A percentile compares a stretch with the other conserved stretches of the same genome.
Conservation (phyloP, 2,888 invertebrate genomes). For the Dynastes grantii region DNA sequence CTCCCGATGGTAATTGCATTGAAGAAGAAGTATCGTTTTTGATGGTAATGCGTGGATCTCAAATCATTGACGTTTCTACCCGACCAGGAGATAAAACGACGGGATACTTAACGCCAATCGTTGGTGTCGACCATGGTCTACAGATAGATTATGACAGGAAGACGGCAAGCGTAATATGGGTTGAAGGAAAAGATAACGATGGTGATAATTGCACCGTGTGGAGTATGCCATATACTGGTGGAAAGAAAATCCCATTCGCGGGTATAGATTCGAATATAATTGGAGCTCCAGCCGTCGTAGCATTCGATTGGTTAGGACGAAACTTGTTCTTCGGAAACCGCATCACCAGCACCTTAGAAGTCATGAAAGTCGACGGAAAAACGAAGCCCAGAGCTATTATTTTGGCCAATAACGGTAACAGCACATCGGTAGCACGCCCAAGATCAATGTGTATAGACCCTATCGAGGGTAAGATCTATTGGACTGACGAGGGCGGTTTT, state of each 20-base stretch:
- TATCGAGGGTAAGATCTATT: constrained; percentile 93
- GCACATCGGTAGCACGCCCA: constrained; percentile 89
- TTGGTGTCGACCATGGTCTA: constrained; percentile 89
- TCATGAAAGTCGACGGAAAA: constrained; percentile 89
- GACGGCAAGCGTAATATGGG: constrained; percentile 89
- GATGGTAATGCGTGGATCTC: constrained; percentile 91
- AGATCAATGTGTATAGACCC: constrained; percentile 93
- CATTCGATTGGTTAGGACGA: constrained; percentile 97
- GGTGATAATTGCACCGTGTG: constrained; percentile 89
- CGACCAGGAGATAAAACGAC: constrained; percentile 84
- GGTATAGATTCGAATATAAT: constrained; percentile 89
- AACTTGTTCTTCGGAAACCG: constrained; percentile 95
- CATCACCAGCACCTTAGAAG: constrained; percentile 91
- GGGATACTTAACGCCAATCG: constrained; percentile 88
- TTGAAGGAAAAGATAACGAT: constrained; percentile 84
- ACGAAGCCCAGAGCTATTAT: constrained; percentile 88
- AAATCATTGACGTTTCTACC: constrained; percentile 88
- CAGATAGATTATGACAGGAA: constrained; percentile 94
- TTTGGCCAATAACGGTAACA: constrained; percentile 90
- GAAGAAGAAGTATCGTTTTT: constrained; percentile 92
- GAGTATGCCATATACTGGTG: constrained; percentile 88
- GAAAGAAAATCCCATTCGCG: constrained; percentile 87
- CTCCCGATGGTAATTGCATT: constrained; percentile 80
- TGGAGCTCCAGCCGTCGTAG: constrained; percentile 91
- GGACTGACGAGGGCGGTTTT: constrained; percentile 96